These are phyloP conservation scores for Scomber colias DNA, from an alignment of 2,113 vertebrate species.

Conservation along the genomic window DNA sequence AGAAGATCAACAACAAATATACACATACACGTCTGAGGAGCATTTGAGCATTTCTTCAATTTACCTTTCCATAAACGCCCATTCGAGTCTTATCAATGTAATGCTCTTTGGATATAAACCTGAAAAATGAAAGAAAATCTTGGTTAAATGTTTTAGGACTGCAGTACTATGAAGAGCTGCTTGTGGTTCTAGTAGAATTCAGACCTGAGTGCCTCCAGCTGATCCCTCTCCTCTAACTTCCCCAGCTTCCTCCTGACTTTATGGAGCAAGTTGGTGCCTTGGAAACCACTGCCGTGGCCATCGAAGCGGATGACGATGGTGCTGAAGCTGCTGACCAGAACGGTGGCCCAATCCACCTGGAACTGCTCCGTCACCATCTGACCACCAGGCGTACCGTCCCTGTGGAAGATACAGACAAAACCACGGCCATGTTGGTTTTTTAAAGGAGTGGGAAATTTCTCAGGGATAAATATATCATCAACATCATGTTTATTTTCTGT, in stretches of 20 bases:
- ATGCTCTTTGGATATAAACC: constrained; percentile 88
- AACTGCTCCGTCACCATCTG: constrained; percentile 94
- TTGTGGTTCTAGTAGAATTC: background rate
- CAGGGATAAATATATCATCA: too few relatives aligned
- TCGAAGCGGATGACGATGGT: constrained; percentile 92
- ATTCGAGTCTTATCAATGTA: constrained; percentile 91
- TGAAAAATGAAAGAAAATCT: constrained; percentile 69
- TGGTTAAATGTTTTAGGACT: background rate
- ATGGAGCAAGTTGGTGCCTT: constrained; percentile 94
- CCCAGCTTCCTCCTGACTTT: constrained; percentile 90
- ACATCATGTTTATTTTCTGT: too few relatives aligned
- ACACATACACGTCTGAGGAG: background rate
- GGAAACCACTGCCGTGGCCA: constrained; percentile 95
- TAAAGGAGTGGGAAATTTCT: too few relatives aligned
- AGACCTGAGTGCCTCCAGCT: constrained; percentile 92
- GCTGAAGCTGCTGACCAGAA: constrained; percentile 92
- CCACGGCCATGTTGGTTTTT: too few relatives aligned
- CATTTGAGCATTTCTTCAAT: background rate
- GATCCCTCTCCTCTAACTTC: constrained; percentile 90
- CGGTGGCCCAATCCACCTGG: constrained; percentile 92
- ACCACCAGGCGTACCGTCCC: constrained; percentile 92
- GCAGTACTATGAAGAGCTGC: too few relatives aligned
- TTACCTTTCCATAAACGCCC: constrained; percentile 95
- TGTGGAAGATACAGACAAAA: constrained; percentile 57
- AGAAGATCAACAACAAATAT: too few relatives aligned